Conservation (phyloP, 2,113 vertebrate species). For the Peromyscus californicus region DNA sequence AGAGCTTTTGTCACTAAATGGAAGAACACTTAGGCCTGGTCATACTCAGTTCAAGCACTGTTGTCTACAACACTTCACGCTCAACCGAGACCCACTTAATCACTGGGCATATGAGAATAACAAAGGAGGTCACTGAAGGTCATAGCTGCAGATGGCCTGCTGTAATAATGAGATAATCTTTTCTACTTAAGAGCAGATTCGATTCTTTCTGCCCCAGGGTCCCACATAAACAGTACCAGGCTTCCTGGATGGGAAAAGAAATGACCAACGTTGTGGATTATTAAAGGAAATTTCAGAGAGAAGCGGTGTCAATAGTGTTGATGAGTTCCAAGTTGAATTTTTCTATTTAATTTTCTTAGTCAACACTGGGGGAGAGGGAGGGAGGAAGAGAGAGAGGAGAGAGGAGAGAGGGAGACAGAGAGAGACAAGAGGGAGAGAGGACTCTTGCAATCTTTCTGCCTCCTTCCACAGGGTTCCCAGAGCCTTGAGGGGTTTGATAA, state of each 20-base stretch:
- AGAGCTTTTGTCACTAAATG: not conserved
- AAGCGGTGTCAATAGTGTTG: not conserved
- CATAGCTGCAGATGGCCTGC: constrained; percentile 34
- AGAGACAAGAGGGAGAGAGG: too few species aligned
- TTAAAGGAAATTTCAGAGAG: constrained; percentile 40
- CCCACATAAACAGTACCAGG: constrained; percentile 26
- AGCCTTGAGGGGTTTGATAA: too few species aligned
- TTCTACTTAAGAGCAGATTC: constrained; percentile 43
- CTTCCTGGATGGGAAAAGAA: not conserved
- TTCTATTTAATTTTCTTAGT: constrained; percentile 20
- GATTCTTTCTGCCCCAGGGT: constrained; percentile 33
- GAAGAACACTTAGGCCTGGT: not conserved
- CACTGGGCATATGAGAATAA: not conserved
- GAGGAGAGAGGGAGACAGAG: too few species aligned
- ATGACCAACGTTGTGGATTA: not conserved
- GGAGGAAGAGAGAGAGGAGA: too few species aligned
- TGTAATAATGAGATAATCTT: constrained; percentile 59
- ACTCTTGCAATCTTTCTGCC: too few species aligned
- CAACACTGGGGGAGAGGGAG: not conserved
- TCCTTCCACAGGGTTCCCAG: too few species aligned
- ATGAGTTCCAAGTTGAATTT: not conserved
- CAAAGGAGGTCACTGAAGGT: not conserved
- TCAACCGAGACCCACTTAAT: not conserved
- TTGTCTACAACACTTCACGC: not conserved
- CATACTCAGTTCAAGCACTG: not conserved